Base-by-base conservation (phyloP, 2,113 vertebrate species). In the Calypte anna region DNA sequence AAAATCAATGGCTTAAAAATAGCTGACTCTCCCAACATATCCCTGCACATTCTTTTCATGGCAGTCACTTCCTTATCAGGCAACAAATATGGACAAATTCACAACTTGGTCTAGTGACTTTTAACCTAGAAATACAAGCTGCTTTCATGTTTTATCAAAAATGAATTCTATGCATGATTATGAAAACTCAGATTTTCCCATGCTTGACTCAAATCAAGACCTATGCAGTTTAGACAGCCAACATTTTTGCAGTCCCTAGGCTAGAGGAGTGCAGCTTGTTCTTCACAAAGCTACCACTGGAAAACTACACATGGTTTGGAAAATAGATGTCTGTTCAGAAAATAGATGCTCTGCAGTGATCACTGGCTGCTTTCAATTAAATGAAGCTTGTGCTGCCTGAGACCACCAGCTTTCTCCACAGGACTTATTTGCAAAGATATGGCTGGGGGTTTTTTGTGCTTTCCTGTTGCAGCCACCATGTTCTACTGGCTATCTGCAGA, bases 141-240 rank as follows among this genome's bases (percentile, higher is more conserved):
- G 55, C 79, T 86, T 93, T 95, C 33, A 90, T 78, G 61, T 91
- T 86, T 93, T 92, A 91, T 81, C 94, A 93, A 44, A 88, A 90
- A 43, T 57, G 5, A 92, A 92, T 95, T 96, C 83, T 83, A 86
- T 0, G 0, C 73, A 48, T 54, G n/a, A 61, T 61, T 78, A 72
- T n/a, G 57, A 92, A 96, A 92, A 78, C 33, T 5, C 43, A 82
- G 74, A 25, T 72, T 93, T 94, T 96, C 95, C 92, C 92, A 94
- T 72, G 48, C 69, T 84, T 78, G 33, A 83, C 33, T 92, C 53
- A 70, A 81, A 70, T 38, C 76, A 77, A 86, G 73, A 15, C 57
- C 64, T 59, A 10, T 44, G 38, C 38, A 53, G 31, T 36, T 81
- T 23, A 31, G 31, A 74, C 36, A 66, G 33, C 55, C 72, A 73